Evolutionary conservation across 2,888 invertebrate genomes (phyloP).

Genomic region (Drosophila atroscutellata): DNA sequence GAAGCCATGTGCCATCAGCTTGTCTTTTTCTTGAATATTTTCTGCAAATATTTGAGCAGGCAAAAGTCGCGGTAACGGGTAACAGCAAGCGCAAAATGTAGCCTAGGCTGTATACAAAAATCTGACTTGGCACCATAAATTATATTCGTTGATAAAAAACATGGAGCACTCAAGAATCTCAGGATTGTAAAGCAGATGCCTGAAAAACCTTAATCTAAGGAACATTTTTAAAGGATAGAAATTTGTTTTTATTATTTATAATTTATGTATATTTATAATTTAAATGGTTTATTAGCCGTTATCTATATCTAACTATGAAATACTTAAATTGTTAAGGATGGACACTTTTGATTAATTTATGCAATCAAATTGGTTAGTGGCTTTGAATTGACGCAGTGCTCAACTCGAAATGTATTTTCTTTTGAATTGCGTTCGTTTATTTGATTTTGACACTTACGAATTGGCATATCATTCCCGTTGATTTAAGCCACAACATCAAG

Average conservation of each 20-base stretch:
- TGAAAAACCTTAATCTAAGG: background rate
- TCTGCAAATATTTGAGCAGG: conserved; percentile 65
- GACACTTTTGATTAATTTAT: too few relatives aligned
- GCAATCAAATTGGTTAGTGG: background rate
- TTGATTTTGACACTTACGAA: conserved; percentile 23
- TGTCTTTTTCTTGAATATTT: conserved; percentile 61
- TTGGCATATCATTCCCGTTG: background rate
- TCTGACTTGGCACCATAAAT: background rate
- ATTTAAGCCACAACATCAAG: conserved; percentile 9
- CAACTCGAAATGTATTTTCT: background rate
- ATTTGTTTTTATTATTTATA: background rate
- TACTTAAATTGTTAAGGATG: background rate
- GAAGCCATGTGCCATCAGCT: conserved; percentile 9
- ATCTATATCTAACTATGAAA: background rate
- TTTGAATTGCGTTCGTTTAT: background rate
- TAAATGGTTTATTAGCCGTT: background rate
- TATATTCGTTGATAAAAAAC: background rate
- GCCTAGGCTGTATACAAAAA: background rate
- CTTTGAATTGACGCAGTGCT: background rate
- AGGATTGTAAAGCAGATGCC: background rate
- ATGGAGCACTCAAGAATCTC: background rate
- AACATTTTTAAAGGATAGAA: background rate
- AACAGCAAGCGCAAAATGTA: background rate
- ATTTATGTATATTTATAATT: background rate
- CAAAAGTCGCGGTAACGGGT: conserved; percentile 7